Percentiles rank a stretch among this genome's conserved stretches.
Evolutionary conservation across 2,113 vertebrate species (phyloP).

Genomic region (Prionailurus bengalensis): DNA sequence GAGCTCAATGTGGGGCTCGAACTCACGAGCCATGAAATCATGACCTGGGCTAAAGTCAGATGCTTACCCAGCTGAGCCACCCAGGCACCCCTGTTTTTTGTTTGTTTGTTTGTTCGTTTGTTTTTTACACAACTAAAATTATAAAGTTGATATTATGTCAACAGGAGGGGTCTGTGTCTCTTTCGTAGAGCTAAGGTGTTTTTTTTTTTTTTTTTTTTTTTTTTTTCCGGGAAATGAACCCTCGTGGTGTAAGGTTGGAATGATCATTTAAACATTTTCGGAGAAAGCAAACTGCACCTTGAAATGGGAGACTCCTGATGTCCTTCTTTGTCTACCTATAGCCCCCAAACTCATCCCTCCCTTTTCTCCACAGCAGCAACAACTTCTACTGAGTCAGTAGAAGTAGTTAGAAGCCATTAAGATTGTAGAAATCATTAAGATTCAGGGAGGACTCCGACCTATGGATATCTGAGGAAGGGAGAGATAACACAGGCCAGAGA

Average conservation of each 20-base stretch:
- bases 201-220: not conserved
- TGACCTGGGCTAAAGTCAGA: no score
- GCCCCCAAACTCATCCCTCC: not conserved
- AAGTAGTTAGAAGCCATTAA: no score
- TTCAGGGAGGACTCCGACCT: not conserved
- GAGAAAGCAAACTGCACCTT: not conserved
- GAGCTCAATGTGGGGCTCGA: no score
- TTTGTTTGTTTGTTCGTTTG: no score
- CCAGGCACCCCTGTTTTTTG: no score
- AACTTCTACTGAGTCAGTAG: no score
- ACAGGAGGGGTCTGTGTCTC: not conserved
- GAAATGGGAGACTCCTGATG: not conserved
- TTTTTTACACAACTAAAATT: not conserved
- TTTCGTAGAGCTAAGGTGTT: not conserved
- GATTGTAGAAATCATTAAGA: not conserved
- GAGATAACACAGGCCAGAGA: not conserved
- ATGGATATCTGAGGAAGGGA: not conserved
- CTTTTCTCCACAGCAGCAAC: not conserved
- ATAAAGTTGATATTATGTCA: not conserved
- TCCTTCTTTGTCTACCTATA: not conserved
- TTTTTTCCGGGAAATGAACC: not conserved
- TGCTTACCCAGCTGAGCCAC: no score
- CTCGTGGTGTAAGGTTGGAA: not conserved
- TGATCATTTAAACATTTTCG: not conserved
- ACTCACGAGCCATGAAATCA: no score